Conservation (phyloP, 2,797 vertebrate genomes). For the Lacerta bilineata region DNA sequence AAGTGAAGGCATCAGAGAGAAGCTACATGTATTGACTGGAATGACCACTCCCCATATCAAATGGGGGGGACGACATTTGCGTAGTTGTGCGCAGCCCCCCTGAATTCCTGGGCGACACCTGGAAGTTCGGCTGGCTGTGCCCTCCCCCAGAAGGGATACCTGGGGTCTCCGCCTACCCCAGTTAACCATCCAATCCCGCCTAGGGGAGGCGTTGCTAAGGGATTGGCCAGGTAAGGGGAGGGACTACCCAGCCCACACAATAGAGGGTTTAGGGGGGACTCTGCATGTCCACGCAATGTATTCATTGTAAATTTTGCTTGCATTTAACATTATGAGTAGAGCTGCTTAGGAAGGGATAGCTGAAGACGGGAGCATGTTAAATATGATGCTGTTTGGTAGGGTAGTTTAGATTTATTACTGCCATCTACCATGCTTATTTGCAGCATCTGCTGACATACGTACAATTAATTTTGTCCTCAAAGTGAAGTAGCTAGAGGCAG, state of each 20-base stretch:
- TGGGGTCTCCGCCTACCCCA: too few relatives aligned
- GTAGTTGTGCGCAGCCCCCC: too few relatives aligned
- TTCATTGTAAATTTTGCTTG: constrained; percentile 20
- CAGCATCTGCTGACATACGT: constrained; percentile 37
- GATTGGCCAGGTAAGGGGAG: too few relatives aligned
- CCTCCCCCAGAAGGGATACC: too few relatives aligned
- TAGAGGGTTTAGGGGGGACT: too few relatives aligned
- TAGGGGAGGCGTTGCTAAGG: too few relatives aligned
- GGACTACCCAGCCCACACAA: too few relatives aligned
- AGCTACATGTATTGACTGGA: background rate
- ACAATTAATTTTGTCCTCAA: constrained; percentile 64
- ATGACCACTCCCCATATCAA: too few relatives aligned
- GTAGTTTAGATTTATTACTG: constrained; percentile 56
- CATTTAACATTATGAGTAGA: constrained; percentile 13
- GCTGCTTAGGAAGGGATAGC: constrained; percentile 7
- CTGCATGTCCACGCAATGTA: background rate
- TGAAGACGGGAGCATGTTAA: constrained; percentile 15
- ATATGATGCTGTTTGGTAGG: background rate
- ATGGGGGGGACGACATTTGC: too few relatives aligned
- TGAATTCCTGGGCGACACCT: too few relatives aligned
- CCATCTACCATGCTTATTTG: constrained; percentile 39
- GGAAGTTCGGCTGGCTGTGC: too few relatives aligned
- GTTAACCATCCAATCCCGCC: too few relatives aligned
- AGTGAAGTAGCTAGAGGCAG: constrained; percentile 44
- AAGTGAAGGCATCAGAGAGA: background rate